Evolutionary conservation across 1,140 invertebrate genomes (phyloP), one percentile per base, ranked within the genome.

Genomic region (Paraescarpia echinospica): DNA sequence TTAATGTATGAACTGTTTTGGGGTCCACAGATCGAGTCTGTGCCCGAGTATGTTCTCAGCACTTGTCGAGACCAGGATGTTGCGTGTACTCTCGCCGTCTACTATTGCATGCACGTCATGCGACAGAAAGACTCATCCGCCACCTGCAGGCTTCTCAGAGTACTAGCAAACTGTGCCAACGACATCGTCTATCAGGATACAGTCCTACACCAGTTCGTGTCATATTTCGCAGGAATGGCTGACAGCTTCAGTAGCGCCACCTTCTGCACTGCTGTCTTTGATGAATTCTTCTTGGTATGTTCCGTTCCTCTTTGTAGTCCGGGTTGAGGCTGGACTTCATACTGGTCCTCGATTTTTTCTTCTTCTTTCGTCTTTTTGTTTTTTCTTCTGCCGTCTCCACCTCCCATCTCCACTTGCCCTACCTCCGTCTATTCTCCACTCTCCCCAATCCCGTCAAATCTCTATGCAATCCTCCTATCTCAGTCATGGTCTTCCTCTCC

Each of bases 231-330:
- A 94, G 97, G 98, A 91, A 97, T 99, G 97, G 97, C 97, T 1
- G 99, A 99, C 94, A 98, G 99, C 95, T 99, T 99, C 95, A 97
- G 97, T 93, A 97, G 98, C 8, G 98, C 99, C 96, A 98, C 99
- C 94, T 99, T 99, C 95, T 99, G 98, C 96, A 98, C 98, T 1
- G 98, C 98, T 0, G 97, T 99, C 33, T 99, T 99, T 96, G 98
- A 99, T 96, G 98, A 99, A 96, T 99, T 99, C 95, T 98, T 99
- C 94, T 93, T 96, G 93, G 98, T 98, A 96, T 98, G 92, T 48
- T 33, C n/a, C n/a, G 41, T 41, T 41, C 41, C 12, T 12, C 41
- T 41, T 12, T 6, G 41, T 41, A 41, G 41, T 41, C 41, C 41
- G 12, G 12, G 12, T 12, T 41, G n/a, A n/a, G n/a, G 4, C 41